A percentile compares a stretch with the other conserved stretches of the same genome.
phyloP scores from a whole-genome alignment of 2,888 invertebrate species.

The Orthosia gothica region DNA sequence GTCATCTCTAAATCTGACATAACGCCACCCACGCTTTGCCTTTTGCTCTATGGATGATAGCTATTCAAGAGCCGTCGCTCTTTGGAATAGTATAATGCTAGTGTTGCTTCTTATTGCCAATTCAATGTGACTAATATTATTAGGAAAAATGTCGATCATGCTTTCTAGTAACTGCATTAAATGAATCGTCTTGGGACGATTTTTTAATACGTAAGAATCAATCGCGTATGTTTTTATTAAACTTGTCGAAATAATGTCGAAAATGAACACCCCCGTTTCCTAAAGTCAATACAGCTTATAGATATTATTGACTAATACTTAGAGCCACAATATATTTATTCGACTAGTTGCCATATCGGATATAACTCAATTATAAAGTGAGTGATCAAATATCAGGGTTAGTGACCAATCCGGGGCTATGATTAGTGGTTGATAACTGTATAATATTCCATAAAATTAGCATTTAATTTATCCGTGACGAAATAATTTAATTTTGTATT shows the following conservation, averaged over 20 bases:
- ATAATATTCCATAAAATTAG: slow-evolving; percentile 30
- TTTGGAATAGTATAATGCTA: slow-evolving; percentile 2
- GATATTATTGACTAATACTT: not conserved
- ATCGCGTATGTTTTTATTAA: too few species aligned
- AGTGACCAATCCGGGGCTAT: slow-evolving; percentile 17
- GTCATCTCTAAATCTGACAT: slow-evolving; percentile 56
- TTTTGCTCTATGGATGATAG: slow-evolving; percentile 29
- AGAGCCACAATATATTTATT: slow-evolving; percentile 18
- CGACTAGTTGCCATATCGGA: slow-evolving; percentile 30
- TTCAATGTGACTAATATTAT: not conserved
- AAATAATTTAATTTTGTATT: not conserved
- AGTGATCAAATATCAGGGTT: slow-evolving; percentile 39
- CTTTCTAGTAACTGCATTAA: too few species aligned
- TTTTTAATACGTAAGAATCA: not conserved
- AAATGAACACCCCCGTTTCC: not conserved
- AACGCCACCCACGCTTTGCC: slow-evolving; percentile 45
- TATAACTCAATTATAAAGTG: slow-evolving; percentile 41
- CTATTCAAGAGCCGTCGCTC: slow-evolving; percentile 5
- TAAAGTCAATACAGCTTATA: not conserved
- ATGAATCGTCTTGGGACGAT: not conserved
- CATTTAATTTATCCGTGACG: slow-evolving; percentile 1
- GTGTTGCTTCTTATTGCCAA: not conserved
- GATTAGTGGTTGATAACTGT: slow-evolving; percentile 26
- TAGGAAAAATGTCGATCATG: not conserved
- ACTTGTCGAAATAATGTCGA: too few species aligned